phyloP scores from a whole-genome alignment of 2,113 vertebrate genomes.

The Heterocephalus glaber region DNA sequence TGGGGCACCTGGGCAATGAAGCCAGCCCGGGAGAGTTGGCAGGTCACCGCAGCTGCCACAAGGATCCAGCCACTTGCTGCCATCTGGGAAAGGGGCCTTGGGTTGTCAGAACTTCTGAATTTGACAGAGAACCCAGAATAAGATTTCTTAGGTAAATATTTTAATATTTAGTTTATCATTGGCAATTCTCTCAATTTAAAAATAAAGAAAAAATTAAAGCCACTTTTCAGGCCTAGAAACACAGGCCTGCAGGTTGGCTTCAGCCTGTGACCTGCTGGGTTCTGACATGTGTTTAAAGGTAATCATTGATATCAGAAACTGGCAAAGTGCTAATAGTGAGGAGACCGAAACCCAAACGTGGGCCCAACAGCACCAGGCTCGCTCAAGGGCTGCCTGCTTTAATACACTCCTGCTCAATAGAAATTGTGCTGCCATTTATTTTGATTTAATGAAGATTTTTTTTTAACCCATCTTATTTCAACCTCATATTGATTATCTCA shows the following conservation, averaged over 20 bases:
- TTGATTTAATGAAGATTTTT: background rate
- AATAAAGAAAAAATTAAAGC: background rate
- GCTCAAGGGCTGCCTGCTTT: background rate
- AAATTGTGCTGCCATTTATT: background rate
- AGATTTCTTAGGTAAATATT: background rate
- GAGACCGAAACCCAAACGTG: background rate
- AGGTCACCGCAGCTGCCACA: background rate
- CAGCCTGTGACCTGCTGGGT: background rate
- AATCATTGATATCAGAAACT: background rate
- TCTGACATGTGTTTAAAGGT: background rate
- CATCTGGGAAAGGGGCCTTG: background rate
- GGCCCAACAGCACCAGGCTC: rapidly evolving
- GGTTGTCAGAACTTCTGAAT: background rate
- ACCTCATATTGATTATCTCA: background rate
- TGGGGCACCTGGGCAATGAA: background rate
- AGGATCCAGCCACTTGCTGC: background rate
- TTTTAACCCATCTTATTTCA: background rate
- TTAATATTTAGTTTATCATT: background rate
- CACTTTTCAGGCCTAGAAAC: background rate
- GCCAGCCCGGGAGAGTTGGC: background rate
- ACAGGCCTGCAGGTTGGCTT: background rate
- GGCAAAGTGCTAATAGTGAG: background rate
- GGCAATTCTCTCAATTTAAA: background rate
- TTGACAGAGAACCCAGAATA: background rate
- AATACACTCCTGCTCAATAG: too few relatives aligned